Base-by-base conservation (phyloP, 2,113 vertebrate genomes). In the Pedetes capensis region DNA sequence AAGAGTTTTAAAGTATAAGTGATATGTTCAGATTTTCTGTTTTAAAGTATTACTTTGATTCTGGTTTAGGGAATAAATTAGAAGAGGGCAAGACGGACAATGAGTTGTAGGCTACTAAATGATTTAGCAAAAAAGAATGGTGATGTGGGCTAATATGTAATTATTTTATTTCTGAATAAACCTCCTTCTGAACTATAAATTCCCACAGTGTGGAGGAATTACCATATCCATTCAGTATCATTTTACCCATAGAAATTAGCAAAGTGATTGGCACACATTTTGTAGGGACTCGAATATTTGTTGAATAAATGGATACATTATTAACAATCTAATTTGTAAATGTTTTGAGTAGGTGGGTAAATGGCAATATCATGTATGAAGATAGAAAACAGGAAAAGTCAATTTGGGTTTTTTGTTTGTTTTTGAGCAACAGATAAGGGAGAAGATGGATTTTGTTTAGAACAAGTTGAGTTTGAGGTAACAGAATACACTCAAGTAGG, bases 1-100 rank as follows among this genome's bases (percentile, higher is more conserved):
- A 95, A 81, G 16, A 47, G 49, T 83, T 93, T 90, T 68, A 80
- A 96, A 94, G 55, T 57, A 57, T 72, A 74, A 91, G 81, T 76
- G 27, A 89, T 34, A 69, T 16, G 44, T 55, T 55, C n/a, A 72
- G 13, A 82, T 91, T 59, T 64, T 42, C 29, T 76, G 95, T 59
- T 51, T 81, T 44, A 71, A 80, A 93, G 63, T 47, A 66, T 81
- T 47, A 84, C 39, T 76, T 27, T 66, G 29, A 49, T 69, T 79
- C 23, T 42, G 71, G 5, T 81, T 22, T 32, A 83, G 23, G 71
- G 42, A 57, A 84, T 66, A 44, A 83, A 81, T 59, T 57, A 84
- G 27, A 81, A 74, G 79, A 61, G 39, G 57, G 42, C 1, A 83
- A 84, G 18, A 39, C 11, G 42, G 32, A 66, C 25, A 89, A 72